Percentiles rank a stretch among this genome's conserved stretches.
Evolutionary conservation across 2,113 vertebrate species (phyloP).

Genomic region (Anser brachyrhynchus): DNA sequence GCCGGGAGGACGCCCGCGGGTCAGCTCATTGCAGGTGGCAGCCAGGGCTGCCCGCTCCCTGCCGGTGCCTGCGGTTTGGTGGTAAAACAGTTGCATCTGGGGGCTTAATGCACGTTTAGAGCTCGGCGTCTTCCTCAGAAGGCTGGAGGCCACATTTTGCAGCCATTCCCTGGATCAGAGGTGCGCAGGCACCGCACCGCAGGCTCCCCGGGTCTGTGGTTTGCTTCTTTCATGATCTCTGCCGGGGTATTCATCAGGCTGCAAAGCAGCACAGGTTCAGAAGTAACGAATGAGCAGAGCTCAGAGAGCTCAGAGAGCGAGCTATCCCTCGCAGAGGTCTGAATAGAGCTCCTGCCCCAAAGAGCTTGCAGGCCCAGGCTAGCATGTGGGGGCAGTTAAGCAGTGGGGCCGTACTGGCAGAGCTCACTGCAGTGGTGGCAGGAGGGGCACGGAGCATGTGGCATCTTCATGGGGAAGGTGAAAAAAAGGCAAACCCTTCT

Average conservation of each 20-base stretch:
- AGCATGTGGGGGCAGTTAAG: rapidly evolving
- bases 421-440: rapidly evolving
- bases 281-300: background rate
- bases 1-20: background rate
- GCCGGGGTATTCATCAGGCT: rapidly evolving
- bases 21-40: slow-evolving; percentile 16
- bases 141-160: background rate
- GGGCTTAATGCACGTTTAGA: background rate
- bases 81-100: background rate
- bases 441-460: background rate
- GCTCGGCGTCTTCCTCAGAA: background rate
- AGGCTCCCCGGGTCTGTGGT: rapidly evolving
- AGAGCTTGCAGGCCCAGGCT: too few species aligned
- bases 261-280: background rate
- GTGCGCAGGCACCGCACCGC: rapidly evolving
- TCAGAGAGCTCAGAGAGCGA: background rate
- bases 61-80: background rate
- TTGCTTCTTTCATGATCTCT: background rate
- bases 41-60: background rate
- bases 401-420: background rate
- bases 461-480: background rate
- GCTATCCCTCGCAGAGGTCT: background rate
- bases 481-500: background rate
- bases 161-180: background rate
- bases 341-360: background rate